phyloP scores from a whole-genome alignment of 37 sponge, comb jelly and placozoan genomes.

The Chondrosia reniformis region DNA sequence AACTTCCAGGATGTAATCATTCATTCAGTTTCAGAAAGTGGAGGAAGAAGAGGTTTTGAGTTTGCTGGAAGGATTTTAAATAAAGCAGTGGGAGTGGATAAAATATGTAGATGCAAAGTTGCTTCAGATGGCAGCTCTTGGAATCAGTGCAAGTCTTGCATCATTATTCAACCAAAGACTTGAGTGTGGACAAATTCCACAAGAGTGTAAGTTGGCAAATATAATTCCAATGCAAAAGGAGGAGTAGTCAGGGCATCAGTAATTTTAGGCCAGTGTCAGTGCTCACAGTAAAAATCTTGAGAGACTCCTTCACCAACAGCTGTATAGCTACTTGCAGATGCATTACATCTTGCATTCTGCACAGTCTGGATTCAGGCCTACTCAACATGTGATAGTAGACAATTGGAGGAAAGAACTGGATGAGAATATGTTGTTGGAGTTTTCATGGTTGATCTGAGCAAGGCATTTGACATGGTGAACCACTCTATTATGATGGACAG shows the following conservation, averaged over 20 bases:
- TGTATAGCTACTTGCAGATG: slow-evolving; percentile 8
- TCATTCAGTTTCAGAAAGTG: neutral
- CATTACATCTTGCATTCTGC: slow-evolving; percentile 10
- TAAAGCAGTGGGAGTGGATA: neutral
- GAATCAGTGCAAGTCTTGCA: slow-evolving; percentile 1
- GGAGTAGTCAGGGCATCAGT: neutral
- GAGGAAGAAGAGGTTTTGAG: neutral
- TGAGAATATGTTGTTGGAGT: slow-evolving; percentile 9
- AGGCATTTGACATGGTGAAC: slow-evolving; percentile 26
- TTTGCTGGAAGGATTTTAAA: neutral
- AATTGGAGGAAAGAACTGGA: slow-evolving; percentile 32
- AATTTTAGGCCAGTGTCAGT: slow-evolving; percentile 26
- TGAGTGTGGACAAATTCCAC: neutral
- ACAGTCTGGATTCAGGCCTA: slow-evolving; percentile 28
- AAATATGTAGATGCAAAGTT: neutral
- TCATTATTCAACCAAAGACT: neutral
- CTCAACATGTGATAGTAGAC: slow-evolving; percentile 2
- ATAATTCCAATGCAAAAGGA: neutral
- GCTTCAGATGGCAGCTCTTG: neutral
- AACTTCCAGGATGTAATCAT: neutral
- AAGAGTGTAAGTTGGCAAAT: neutral
- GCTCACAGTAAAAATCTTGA: slow-evolving; percentile 27
- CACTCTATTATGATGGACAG: slow-evolving; percentile 26
- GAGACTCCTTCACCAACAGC: slow-evolving; percentile 21
- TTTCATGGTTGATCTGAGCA: slow-evolving; percentile 18